phyloP scores from a whole-genome alignment of 2,797 vertebrate genomes.

The Calcarius lapponicus region DNA sequence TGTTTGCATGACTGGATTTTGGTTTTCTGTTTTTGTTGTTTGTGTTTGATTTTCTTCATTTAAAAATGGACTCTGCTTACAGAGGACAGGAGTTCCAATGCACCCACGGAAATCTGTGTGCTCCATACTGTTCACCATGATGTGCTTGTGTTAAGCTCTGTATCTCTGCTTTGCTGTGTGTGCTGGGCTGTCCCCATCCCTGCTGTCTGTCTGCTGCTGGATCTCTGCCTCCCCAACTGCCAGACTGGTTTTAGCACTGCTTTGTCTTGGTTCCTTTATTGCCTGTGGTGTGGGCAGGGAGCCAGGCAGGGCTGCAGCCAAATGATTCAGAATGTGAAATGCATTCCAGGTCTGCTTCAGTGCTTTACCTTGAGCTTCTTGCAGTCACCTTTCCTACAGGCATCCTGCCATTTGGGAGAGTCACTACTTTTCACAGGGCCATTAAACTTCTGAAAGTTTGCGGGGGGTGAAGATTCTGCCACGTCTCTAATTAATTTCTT shows the following conservation, averaged over 20 bases:
- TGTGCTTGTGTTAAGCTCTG: background rate
- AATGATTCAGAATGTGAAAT: background rate
- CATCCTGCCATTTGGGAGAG: background rate
- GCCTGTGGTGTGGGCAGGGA: background rate
- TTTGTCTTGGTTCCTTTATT: background rate
- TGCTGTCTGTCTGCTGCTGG: background rate
- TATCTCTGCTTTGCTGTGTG: background rate
- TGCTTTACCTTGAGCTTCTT: background rate
- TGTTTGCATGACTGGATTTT: background rate
- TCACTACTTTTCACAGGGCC: background rate
- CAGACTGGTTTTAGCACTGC: background rate
- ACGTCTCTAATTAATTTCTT: background rate
- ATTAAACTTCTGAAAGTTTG: background rate
- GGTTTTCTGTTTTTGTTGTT: background rate
- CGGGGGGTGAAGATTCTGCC: background rate
- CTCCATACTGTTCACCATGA: accelerated
- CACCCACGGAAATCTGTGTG: background rate
- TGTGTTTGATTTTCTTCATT: background rate
- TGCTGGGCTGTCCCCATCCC: background rate
- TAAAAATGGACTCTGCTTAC: background rate
- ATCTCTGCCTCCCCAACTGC: background rate
- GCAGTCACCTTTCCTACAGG: background rate
- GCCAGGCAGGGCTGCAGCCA: background rate
- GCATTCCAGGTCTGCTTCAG: no score
- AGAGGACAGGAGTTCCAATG: background rate